Evolutionary conservation across 2,113 vertebrate species (phyloP).

Genomic region (Lepisosteus oculatus): DNA sequence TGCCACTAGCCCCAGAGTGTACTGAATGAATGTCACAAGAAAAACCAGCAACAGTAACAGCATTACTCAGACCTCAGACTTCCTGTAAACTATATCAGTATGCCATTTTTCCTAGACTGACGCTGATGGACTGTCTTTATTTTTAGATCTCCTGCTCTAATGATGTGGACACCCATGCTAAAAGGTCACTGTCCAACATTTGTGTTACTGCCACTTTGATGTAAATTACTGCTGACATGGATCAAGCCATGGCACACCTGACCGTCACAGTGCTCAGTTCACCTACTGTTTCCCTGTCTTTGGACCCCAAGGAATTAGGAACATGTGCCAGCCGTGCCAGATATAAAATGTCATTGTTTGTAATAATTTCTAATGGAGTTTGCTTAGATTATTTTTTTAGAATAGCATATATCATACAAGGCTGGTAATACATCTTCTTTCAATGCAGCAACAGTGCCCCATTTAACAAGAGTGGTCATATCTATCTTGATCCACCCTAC

Average conservation of each 20-base stretch:
- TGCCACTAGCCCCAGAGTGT: not conserved
- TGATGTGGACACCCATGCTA: slow-evolving; percentile 20
- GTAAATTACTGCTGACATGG: slow-evolving; percentile 30
- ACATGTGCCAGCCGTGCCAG: not conserved
- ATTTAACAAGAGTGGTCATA: slow-evolving; percentile 38
- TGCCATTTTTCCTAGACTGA: slow-evolving; percentile 34
- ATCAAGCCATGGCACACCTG: slow-evolving; percentile 15
- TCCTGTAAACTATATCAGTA: slow-evolving; percentile 37
- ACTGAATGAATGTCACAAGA: slow-evolving; percentile 22
- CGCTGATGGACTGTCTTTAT: slow-evolving; percentile 32
- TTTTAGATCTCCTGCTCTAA: slow-evolving; percentile 36
- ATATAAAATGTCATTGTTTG: not conserved
- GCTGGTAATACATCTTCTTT: slow-evolving; percentile 32
- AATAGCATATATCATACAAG: slow-evolving; percentile 24
- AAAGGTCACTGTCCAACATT: slow-evolving; percentile 24
- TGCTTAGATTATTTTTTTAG: slow-evolving; percentile 31
- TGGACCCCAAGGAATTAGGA: slow-evolving; percentile 36
- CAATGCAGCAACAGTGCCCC: slow-evolving; percentile 14
- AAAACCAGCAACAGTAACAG: slow-evolving; percentile 8
- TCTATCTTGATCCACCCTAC: slow-evolving; percentile 32
- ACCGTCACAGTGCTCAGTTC: slow-evolving; percentile 6
- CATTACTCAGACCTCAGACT: slow-evolving; percentile 24
- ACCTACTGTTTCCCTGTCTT: slow-evolving; percentile 17
- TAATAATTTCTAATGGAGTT: slow-evolving; percentile 44
- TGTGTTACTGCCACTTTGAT: slow-evolving; percentile 21